Evolutionary conservation across 2,113 vertebrate genomes (phyloP).

Genomic region (Periophthalmodon schlosseri): DNA sequence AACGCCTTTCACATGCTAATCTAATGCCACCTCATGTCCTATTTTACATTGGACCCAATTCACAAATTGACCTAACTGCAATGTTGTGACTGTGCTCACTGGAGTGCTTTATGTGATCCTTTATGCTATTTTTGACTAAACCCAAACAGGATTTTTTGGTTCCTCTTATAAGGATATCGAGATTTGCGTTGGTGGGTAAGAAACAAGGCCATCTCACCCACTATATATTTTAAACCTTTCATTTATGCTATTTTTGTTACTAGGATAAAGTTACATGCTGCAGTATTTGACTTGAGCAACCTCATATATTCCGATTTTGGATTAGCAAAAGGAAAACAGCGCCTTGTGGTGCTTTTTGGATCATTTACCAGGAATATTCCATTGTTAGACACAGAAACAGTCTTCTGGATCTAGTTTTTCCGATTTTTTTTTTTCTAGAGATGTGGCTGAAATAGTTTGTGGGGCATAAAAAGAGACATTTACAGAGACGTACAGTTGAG

Average conservation of each 20-base stretch:
- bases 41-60: constrained; percentile 26
- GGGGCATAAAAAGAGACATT: constrained; percentile 16
- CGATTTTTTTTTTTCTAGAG: background rate
- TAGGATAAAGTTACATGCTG: background rate
- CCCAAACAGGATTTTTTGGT: too few relatives aligned
- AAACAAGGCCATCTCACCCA: background rate
- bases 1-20: constrained; percentile 56
- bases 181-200: too few relatives aligned
- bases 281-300: background rate
- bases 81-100: constrained; percentile 18
- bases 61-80: constrained; percentile 42
- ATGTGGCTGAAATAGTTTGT: background rate
- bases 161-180: too few relatives aligned
- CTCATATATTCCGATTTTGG: too few relatives aligned
- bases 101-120: background rate
- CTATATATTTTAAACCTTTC: background rate
- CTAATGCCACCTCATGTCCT: constrained; percentile 22
- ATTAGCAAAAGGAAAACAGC: too few relatives aligned
- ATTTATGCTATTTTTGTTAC: background rate
- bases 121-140: background rate
- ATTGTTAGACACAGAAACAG: too few relatives aligned
- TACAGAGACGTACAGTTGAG: background rate
- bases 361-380: too few relatives aligned
- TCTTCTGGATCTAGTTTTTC: too few relatives aligned
- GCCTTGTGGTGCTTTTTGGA: background rate